Base-by-base conservation (phyloP, 2,113 vertebrate species). In the Odontesthes bonariensis region DNA sequence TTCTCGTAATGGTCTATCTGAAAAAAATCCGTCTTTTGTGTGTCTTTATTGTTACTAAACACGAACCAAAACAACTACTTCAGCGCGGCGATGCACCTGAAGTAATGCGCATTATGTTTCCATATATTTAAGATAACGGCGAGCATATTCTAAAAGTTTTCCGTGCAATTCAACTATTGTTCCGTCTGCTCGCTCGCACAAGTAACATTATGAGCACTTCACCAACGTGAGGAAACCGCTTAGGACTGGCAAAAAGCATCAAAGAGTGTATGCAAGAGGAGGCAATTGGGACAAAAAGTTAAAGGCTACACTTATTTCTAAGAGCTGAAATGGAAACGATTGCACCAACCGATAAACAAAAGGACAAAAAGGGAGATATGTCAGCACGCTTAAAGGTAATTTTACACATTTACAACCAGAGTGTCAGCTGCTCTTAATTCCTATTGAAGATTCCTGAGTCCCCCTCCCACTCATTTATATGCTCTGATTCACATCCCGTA, bases 61-160 rank as follows among this genome's bases (percentile, higher is more conserved):
- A n/a, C 44, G 8, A 53, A 58, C 12, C 55, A 22, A 47, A 66
- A 70, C 72, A 79, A 79, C 57, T 75, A 72, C 58, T 75, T 42
- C 4, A 42, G 51, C 20, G 38, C n/a, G 12, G 51, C 8, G 51
- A 66, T 75, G 47, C 79, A 54, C 22, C 54, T 23, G 7, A 62
- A 80, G 69, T 58, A 22, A 38, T 69, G 71, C 56, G 33, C 53
- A 53, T 74, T 61, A 59, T 63, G 75, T 78, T 60, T 58, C 13
- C 27, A 8, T 61, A 60, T 44, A 47, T 88, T 79, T 52, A 52
- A 69, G 59, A 52, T 59, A 52, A 47, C 8, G 35, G 69, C 32
- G 79, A 55, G 23, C 68, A 33, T 71, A 75, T 82, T 67, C 56
- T 33, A 78, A 93, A 89, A 91, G 83, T 91, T 94, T 88, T 73